phyloP scores from a whole-genome alignment of 1,140 invertebrate species.

The Yoshiicerus persimilis region DNA sequence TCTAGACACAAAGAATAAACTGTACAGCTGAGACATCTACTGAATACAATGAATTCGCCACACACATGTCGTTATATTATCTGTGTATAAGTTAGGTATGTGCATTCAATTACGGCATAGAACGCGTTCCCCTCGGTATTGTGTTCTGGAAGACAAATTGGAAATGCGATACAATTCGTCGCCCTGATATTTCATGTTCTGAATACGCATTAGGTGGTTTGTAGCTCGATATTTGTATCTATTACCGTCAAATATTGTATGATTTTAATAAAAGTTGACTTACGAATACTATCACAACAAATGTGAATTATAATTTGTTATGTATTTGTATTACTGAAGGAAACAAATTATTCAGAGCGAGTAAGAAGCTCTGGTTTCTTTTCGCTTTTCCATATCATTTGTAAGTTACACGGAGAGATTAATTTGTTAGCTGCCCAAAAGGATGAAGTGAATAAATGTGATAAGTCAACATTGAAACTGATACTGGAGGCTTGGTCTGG shows the following conservation, averaged over 20 bases:
- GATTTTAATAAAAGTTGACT: neutral
- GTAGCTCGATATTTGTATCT: neutral
- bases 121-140: neutral
- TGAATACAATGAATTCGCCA: neutral
- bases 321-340: neutral
- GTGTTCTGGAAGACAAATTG: neutral
- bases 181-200: neutral
- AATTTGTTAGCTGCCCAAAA: neutral
- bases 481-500: neutral
- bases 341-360: neutral
- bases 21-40: neutral
- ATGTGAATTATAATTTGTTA: too few species aligned
- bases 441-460: neutral
- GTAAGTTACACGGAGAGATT: neutral
- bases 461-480: neutral
- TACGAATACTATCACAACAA: neutral
- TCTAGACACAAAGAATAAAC: neutral
- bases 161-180: constrained; percentile 1
- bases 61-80: neutral
- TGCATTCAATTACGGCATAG: too few species aligned
- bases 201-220: neutral
- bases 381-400: neutral
- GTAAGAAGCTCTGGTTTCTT: neutral
- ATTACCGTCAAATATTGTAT: too few species aligned
- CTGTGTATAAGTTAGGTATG: neutral